Evolutionary conservation across 2,888 invertebrate species (phyloP), one percentile per base, ranked within the genome.

Genomic region (Drosophila cracens): DNA sequence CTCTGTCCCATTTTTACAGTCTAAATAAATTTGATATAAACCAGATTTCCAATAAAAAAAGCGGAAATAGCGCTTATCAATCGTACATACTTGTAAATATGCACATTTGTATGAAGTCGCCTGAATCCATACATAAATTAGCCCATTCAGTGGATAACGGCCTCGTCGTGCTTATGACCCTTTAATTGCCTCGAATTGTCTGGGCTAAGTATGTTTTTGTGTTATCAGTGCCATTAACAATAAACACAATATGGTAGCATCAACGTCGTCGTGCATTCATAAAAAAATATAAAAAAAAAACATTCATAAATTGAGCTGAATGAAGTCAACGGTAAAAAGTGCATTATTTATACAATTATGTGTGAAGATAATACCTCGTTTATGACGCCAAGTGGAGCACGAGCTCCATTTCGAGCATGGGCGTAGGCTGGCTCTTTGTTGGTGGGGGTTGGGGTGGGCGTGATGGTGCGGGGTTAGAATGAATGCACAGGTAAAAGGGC

Each of bases 261-360:
- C 59, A 33, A 57, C 65, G 56, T 63, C 52, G 56, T 29, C 34
- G 40, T 51, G 67, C 53, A 70, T 74, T 68, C 65, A 83, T 67
- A 77, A 77, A 74, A 74, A 70, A 59, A 73, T 38, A 49, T 63
- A 49, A 59, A 31, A 34, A 53, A 36, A 8, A 52, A 43, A 43
- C 25, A 31, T 40, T 40, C 68, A 54, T 60, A 63, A 68, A 70
- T 70, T 54, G 63, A 43, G 70, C 54, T 66, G 79, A 77, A 82
- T 74, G 68, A 82, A 79, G 79, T 75, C 65, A 72, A 54, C 85
- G 70, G 67, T 74, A 83, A 85, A 85, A 82, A 85, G 75, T 83
- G 86, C 83, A 83, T 85, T 85, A 85, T 78, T 85, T 82, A 85
- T 74, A 79, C 75, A 83, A 83, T 83, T 84, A 82, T 84, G 76